Base-by-base conservation (phyloP, 2,888 invertebrate species). In the Amphipoea oculea region DNA sequence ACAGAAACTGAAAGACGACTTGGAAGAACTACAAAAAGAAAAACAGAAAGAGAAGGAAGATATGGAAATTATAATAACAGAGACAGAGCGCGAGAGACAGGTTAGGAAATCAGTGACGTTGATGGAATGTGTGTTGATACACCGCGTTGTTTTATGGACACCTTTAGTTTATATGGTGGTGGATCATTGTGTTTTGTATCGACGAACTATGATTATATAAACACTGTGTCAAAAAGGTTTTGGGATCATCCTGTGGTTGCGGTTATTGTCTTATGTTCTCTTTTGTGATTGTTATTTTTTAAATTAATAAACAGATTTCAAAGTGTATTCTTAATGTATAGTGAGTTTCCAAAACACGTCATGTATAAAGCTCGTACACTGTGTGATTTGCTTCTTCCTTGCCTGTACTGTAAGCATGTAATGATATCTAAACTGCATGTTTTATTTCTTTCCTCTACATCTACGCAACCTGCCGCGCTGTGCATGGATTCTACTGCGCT, bases 361-460 rank as follows among this genome's bases (percentile, higher is more conserved):
- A 45, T 62, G 36, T 84, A 60, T 29, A 48, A 42, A 69, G 75
- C 45, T 80, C 20, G 71, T 86, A 72, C 70, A 81, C 85, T 81
- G 63, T 86, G 80, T 76, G 72, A 65, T 73, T 83, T 63, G 85
- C 84, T 83, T 79, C 5, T 65, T 67, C 48, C 84, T 83, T 86
- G 74, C 73, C 69, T 77, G 82, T 78, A 69, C 29, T 77, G 83
- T 78, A 57, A 70, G 88, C 84, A 84, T 89, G 86, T 81, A 72
- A 82, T 75, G 80, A 83, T 90, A 85, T 90, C 94, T 94, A 96
- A 95, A 96, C 92, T 90, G 96, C 96, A 96, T 96, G 96, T 95
- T 94, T 95, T 94, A 91, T 93, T 93, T 94, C 93, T 92, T 91
- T 90, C 90, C 91, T 90, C 88, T 92, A 90, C 90, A 89, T 86